Evolutionary conservation across 1,140 invertebrate genomes (phyloP), one percentile per base, ranked within the genome.

Genomic region (Drosophila santomea): DNA sequence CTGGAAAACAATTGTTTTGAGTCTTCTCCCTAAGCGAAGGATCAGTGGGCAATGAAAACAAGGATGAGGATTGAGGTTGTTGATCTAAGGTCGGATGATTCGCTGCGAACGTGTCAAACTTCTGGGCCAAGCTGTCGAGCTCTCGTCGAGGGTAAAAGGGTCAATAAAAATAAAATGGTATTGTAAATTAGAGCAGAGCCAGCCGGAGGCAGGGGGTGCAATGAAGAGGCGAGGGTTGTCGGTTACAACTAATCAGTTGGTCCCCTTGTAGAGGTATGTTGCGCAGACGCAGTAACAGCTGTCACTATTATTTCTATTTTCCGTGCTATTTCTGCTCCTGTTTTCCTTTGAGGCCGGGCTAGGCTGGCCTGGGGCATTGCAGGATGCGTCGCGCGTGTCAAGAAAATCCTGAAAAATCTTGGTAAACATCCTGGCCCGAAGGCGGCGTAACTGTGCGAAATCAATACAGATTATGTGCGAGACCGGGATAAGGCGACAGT

Each of bases 171-270:
- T 39, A 61, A 72, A 52, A 60, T 43, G 50, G 64, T 41, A 69
- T 63, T 78, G 62, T 66, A 78, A 86, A 88, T 79, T 82, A 79
- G 83, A 82, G 78, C 80, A 82, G 43, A 57, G 50, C 43, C 44
- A 20, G 62, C 14, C 28, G 28, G 23, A 28, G n/a, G 56, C 51
- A 25, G 47, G 52, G 48, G 60, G 36, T 60, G 51, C 17, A 2
- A 23, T 68, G 11, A 43, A 57, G 23, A 12, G 15, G 7, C n/a
- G 43, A 64, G 69, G 74, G 60, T 81, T 74, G 58, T 23, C 41
- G 39, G 55, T 80, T 83, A 67, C 83, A 77, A 76, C 67, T 89
- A 83, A 83, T 67, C 67, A 69, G 58, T 62, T 28, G 54, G 43
- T 55, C 36, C 36, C 51, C 50, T 17, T 41, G 38, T 59, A 54